phyloP scores from a whole-genome alignment of 2,113 vertebrate genomes.

The Leptobrachium ailaonicum region DNA sequence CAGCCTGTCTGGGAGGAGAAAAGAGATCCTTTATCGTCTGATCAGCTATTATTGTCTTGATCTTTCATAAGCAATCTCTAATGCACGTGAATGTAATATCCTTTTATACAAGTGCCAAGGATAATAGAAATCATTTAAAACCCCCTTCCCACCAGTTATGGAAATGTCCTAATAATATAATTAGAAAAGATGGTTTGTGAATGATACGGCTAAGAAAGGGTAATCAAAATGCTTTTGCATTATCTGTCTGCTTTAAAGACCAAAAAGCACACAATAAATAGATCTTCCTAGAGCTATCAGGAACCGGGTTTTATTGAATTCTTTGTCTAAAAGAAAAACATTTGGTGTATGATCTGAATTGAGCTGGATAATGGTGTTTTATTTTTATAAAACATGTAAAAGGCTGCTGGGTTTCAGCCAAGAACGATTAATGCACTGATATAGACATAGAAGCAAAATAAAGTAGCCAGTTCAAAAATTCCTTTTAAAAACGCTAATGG shows the following conservation, averaged over 20 bases:
- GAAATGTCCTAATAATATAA: conserved; percentile 75
- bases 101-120: conserved; percentile 79
- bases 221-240: conserved; percentile 71
- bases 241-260: conserved; percentile 70
- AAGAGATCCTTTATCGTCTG: conserved; percentile 79
- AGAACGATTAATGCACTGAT: conserved; percentile 73
- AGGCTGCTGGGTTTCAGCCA: conserved; percentile 70
- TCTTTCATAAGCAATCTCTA: conserved; percentile 82
- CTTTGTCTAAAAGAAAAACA: conserved; percentile 63
- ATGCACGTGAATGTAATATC: conserved; percentile 81
- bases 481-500: conserved; percentile 63
- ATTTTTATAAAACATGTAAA: conserved; percentile 76
- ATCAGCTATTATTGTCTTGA: conserved; percentile 83
- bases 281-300: conserved; percentile 59
- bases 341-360: conserved; percentile 58
- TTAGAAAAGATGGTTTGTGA: conserved; percentile 75
- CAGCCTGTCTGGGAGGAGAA: conserved; percentile 83
- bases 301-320: conserved; percentile 61
- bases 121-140: conserved; percentile 78
- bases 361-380: conserved; percentile 58
- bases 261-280: conserved; percentile 63
- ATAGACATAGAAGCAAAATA: conserved; percentile 69
- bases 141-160: conserved; percentile 70
- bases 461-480: conserved; percentile 64
- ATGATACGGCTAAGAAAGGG: conserved; percentile 67